These are phyloP conservation scores for Arge pagana DNA, from an alignment of 2,888 invertebrate species.

Conservation along the genomic window DNA sequence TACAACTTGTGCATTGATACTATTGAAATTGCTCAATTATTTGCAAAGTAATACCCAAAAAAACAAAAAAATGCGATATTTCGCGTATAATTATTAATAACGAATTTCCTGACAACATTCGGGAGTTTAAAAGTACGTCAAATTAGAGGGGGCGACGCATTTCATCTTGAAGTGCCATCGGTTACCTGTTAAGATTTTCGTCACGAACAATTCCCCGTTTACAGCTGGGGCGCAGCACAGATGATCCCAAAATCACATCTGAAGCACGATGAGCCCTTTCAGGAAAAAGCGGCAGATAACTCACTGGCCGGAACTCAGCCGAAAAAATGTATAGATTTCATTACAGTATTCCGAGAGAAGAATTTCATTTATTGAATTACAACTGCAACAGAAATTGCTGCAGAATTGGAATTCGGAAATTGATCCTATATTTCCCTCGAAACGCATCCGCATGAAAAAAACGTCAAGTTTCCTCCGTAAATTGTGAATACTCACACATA, in stretches of 20 bases:
- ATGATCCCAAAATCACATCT: neutral
- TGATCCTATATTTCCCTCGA: conserved; percentile 7
- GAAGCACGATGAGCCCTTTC: neutral
- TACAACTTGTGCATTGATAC: too few species aligned
- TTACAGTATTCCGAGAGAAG: conserved; percentile 3
- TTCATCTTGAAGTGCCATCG: too few species aligned
- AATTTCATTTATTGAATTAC: conserved; percentile 7
- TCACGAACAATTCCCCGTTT: too few species aligned
- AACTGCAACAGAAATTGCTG: conserved; percentile 11
- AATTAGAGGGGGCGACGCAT: too few species aligned
- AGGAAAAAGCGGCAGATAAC: conserved; percentile 13
- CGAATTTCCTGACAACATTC: too few species aligned
- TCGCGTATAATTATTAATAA: too few species aligned
- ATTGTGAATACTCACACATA: neutral
- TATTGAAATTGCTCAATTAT: too few species aligned
- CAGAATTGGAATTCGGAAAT: conserved; percentile 6
- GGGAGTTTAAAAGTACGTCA: too few species aligned
- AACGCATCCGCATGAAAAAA: conserved; percentile 5
- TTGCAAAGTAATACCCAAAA: too few species aligned
- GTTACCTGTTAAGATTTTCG: too few species aligned
- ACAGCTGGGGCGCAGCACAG: neutral
- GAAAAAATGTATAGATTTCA: conserved; percentile 6
- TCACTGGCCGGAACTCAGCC: neutral
- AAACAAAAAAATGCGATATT: too few species aligned
- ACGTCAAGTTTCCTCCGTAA: neutral